A percentile compares a stretch with the other conserved stretches of the same genome.
These are phyloP conservation scores for Chiloscyllium punctatum DNA, from an alignment of 2,797 vertebrate genomes.

Conservation along the genomic window DNA sequence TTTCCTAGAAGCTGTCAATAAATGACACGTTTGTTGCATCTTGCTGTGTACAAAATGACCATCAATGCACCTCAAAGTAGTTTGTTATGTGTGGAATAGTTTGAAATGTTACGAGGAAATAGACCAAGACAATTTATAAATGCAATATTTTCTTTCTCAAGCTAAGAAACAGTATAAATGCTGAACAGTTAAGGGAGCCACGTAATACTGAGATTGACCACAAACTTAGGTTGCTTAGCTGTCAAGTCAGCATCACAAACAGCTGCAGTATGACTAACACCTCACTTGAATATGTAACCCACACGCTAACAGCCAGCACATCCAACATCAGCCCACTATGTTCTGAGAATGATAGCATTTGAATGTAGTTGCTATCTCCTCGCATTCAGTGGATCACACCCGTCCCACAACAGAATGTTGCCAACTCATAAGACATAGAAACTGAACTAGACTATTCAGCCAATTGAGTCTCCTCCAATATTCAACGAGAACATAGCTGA, in stretches of 20 bases:
- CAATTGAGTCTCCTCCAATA: too few relatives aligned
- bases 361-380: neutral
- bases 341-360: neutral
- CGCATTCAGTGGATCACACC: neutral
- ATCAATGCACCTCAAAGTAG: neutral
- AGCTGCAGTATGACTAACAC: neutral
- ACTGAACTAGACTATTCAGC: too few relatives aligned
- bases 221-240: neutral
- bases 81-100: neutral
- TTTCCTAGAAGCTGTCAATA: neutral
- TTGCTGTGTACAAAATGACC: neutral
- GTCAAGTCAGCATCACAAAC: neutral
- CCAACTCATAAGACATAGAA: neutral
- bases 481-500: too few relatives aligned
- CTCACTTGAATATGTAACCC: neutral
- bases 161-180: neutral
- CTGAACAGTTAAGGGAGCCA: neutral
- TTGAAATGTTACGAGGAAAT: neutral
- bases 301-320: neutral
- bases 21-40: neutral
- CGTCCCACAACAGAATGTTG: neutral
- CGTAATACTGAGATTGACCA: neutral
- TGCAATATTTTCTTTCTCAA: neutral
- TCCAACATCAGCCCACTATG: neutral
- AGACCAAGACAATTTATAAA: neutral